A percentile compares a stretch with the other conserved stretches of the same genome.
These are phyloP conservation scores for Pseudomyrmex concolor DNA, from an alignment of 1,140 invertebrate species.

Conservation along the genomic window DNA sequence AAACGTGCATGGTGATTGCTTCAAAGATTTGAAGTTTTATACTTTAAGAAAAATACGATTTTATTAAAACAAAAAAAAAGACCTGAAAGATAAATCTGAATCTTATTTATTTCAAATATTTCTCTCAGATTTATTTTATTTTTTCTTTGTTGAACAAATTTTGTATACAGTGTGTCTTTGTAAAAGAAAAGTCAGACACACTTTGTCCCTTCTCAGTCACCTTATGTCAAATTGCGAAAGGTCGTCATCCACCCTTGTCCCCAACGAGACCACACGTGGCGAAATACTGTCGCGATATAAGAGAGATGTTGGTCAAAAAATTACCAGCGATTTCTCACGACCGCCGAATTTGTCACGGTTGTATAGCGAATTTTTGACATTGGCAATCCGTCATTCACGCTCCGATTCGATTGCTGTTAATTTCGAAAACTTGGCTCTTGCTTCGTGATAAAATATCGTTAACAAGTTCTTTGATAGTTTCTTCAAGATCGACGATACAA, in stretches of 20 bases:
- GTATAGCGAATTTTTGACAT: background rate
- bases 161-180: background rate
- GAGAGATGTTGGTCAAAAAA: slow-evolving; percentile 3
- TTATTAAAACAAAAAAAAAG: too few relatives aligned
- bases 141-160: background rate
- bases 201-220: background rate
- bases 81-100: too few relatives aligned
- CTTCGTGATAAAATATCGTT: background rate
- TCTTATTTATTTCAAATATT: too few relatives aligned
- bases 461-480: background rate
- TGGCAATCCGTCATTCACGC: background rate
- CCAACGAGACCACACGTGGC: background rate
- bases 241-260: background rate
- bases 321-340: background rate
- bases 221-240: background rate
- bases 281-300: slow-evolving; percentile 13
- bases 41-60: too few relatives aligned
- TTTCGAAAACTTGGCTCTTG: background rate
- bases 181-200: background rate
- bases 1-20: too few relatives aligned
- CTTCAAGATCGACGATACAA: background rate
- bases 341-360: too few relatives aligned
- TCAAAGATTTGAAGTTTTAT: too few relatives aligned
- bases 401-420: background rate
- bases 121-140: slow-evolving; percentile 1